Evolutionary conservation across 1,140 invertebrate genomes (phyloP).

Genomic region (Bathynomus jamesi): DNA sequence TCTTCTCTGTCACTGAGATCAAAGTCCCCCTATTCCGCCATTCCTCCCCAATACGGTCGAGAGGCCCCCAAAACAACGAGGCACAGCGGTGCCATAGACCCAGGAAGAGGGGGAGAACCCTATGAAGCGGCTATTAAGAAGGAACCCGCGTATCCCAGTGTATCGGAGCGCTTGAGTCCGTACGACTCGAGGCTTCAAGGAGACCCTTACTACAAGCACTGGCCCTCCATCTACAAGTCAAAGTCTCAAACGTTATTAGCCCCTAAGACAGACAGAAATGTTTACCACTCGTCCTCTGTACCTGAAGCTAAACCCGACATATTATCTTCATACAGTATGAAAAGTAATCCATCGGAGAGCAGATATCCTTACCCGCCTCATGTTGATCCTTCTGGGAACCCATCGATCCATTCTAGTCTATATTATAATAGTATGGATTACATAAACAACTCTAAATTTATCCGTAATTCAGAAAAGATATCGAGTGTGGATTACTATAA

Average conservation of each 20-base stretch:
- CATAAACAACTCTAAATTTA: not conserved
- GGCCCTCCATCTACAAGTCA: not conserved
- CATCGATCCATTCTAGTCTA: not conserved
- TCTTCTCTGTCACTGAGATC: not conserved
- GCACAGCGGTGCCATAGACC: not conserved
- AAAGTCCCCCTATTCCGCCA: not conserved
- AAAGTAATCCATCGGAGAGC: not conserved
- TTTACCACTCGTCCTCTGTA: not conserved
- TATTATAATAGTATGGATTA: not conserved
- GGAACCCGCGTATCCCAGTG: not conserved
- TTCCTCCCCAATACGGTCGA: not conserved
- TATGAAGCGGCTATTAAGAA: not conserved
- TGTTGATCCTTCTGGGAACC: not conserved
- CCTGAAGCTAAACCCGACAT: not conserved
- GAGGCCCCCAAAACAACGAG: not conserved
- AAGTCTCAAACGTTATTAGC: not conserved
- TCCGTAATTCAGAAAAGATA: not conserved
- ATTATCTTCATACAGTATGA: not conserved
- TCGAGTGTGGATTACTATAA: not conserved
- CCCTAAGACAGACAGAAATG: not conserved
- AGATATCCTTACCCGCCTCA: not conserved
- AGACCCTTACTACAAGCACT: not conserved
- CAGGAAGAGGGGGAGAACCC: not conserved
- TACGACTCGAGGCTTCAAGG: not conserved
- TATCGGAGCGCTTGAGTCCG: not conserved